Conservation (phyloP, 2,113 vertebrate genomes). For the Toxostoma redivivum region DNA sequence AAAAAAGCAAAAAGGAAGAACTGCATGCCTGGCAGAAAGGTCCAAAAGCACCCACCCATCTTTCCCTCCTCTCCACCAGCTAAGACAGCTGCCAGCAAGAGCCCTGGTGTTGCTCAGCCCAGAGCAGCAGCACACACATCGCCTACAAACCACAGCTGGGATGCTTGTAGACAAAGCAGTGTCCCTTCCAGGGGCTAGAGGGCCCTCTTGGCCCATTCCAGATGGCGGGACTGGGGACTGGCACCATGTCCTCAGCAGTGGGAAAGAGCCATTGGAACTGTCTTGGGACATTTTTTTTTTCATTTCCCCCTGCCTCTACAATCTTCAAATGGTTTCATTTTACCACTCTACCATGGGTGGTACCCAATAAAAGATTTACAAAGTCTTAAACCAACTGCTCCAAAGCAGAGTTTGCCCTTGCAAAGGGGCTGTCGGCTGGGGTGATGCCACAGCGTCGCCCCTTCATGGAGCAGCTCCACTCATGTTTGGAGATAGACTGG, state of each 20-base stretch:
- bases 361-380: background rate
- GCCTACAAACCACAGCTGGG: background rate
- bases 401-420: background rate
- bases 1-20: background rate
- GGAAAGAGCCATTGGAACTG: fast-evolving
- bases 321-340: background rate
- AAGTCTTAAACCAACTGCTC: background rate
- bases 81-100: background rate
- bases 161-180: background rate
- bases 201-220: background rate
- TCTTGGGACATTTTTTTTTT: background rate
- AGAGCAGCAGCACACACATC: background rate
- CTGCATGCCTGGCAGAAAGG: background rate
- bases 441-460: fast-evolving
- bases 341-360: background rate
- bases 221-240: background rate
- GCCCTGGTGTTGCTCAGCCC: fast-evolving
- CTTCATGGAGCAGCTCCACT: fast-evolving
- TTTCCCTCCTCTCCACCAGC: background rate
- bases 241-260: fast-evolving
- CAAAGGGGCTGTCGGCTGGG: background rate
- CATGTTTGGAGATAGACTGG: background rate
- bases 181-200: background rate
- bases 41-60: background rate
- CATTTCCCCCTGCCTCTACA: background rate